Conservation (phyloP, 2,113 vertebrate genomes). For the Amia ocellicauda region DNA sequence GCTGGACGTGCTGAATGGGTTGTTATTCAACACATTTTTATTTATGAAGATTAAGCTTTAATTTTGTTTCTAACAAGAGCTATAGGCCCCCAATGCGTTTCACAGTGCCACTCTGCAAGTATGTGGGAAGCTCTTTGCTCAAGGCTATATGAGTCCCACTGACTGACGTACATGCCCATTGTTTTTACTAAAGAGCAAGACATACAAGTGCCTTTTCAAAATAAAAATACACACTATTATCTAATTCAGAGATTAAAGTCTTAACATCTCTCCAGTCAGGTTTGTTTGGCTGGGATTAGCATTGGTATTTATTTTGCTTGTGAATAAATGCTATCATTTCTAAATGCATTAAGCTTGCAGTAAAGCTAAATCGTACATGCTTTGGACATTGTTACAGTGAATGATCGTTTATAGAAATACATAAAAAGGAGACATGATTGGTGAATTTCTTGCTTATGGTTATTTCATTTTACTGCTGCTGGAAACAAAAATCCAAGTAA, state of each 20-base stretch:
- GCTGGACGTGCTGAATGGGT: constrained; percentile 6
- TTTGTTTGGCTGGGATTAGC: constrained; percentile 23
- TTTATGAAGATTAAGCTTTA: constrained; percentile 14
- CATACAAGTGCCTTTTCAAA: constrained; percentile 27
- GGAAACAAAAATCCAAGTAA: too few species aligned
- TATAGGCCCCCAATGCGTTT: constrained; percentile 1
- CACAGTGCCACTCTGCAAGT: constrained; percentile 18
- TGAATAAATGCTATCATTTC: constrained; percentile 25
- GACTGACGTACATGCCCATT: constrained; percentile 23
- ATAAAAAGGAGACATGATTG: too few species aligned
- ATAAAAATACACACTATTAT: constrained; percentile 26
- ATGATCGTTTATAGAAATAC: not conserved
- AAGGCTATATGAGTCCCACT: not conserved
- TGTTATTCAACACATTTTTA: constrained; percentile 21
- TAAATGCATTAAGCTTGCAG: constrained; percentile 27
- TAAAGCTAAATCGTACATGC: constrained; percentile 20
- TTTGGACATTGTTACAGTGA: constrained; percentile 15
- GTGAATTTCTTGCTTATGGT: too few species aligned
- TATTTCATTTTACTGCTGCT: too few species aligned
- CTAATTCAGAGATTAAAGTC: constrained; percentile 26
- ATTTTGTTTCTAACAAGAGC: constrained; percentile 4
- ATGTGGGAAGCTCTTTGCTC: constrained; percentile 32
- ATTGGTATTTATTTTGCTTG: constrained; percentile 12
- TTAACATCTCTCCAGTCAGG: constrained; percentile 20
- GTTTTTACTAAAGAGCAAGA: constrained; percentile 37